Percentiles rank a stretch among this genome's conserved stretches.
These are phyloP conservation scores for Sylvicapra grimmia DNA, from an alignment of 2,113 vertebrate species.

Conservation along the genomic window DNA sequence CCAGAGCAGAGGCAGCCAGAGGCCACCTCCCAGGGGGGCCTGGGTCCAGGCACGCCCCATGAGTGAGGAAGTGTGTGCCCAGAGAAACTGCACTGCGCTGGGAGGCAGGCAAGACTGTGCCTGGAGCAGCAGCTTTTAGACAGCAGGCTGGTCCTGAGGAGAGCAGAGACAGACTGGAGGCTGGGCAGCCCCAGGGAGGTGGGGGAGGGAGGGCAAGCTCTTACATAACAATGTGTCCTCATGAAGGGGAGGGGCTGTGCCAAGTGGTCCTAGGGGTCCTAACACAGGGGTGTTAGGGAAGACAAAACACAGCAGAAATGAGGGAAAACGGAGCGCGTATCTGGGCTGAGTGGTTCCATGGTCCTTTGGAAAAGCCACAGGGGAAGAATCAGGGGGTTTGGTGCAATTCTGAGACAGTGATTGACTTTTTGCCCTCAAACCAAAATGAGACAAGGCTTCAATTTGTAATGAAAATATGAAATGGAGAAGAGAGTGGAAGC, in stretches of 20 bases:
- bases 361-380: neutral
- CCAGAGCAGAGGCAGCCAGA: constrained; percentile 26
- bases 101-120: neutral
- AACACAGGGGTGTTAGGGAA: neutral
- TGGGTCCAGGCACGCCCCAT: neutral
- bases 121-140: neutral
- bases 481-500: neutral
- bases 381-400: neutral
- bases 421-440: neutral
- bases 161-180: neutral
- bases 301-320: neutral
- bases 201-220: neutral
- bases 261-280: neutral
- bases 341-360: neutral
- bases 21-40: rapidly evolving
- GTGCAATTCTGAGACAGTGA: neutral
- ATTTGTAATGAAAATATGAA: neutral
- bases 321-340: neutral
- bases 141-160: neutral
- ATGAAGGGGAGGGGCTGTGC: neutral
- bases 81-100: neutral
- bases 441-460: neutral
- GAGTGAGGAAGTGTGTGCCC: neutral
- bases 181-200: neutral
- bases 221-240: constrained; percentile 46